phyloP scores from a whole-genome alignment of 2,113 vertebrate species.

The Oreochromis spilurus region DNA sequence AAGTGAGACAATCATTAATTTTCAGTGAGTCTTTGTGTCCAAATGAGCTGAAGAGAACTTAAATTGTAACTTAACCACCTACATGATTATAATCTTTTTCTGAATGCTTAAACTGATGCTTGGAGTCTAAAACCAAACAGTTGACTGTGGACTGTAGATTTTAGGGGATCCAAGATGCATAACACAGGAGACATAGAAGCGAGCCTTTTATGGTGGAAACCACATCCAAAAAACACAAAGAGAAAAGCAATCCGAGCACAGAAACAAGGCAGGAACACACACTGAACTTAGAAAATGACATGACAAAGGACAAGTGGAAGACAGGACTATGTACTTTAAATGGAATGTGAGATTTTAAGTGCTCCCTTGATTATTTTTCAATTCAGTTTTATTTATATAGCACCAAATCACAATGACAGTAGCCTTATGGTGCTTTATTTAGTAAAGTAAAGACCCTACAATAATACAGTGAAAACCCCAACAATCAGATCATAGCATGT shows the following conservation, averaged over 20 bases:
- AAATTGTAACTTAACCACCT: not conserved
- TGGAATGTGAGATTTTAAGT: not conserved
- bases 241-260: not conserved
- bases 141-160: not conserved
- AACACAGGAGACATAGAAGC: not conserved
- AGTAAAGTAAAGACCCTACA: not conserved
- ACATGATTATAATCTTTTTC: not conserved
- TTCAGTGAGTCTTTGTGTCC: slow-evolving; percentile 2
- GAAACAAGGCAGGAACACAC: not conserved
- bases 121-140: not conserved
- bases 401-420: not conserved
- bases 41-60: not conserved
- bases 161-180: not conserved
- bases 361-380: not conserved
- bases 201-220: not conserved
- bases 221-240: not conserved
- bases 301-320: not conserved
- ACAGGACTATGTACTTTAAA: not conserved
- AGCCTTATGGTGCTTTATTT: not conserved
- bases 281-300: not conserved
- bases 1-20: slow-evolving; percentile 22
- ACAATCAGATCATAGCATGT: not conserved
- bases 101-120: not conserved
- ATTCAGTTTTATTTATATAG: not conserved
- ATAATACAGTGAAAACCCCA: not conserved